Evolutionary conservation across 2,797 vertebrate genomes (phyloP).

Genomic region (Gouania willdenowi): DNA sequence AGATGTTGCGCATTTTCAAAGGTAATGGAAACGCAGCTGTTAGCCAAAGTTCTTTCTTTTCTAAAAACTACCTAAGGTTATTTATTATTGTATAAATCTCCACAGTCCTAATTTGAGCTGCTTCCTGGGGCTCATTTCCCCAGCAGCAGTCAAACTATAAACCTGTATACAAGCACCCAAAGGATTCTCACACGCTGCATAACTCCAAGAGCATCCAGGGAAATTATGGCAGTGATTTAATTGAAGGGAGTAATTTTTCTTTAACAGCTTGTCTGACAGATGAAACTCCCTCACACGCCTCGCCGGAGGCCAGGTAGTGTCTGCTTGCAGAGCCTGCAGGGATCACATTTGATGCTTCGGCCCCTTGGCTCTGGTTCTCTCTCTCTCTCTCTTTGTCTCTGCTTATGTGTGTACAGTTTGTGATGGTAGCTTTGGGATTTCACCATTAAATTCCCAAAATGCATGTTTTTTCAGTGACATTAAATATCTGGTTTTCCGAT

Average conservation of each 20-base stretch:
- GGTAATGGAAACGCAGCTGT: no score
- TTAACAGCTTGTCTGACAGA: slow-evolving; percentile 22
- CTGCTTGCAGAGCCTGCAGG: slow-evolving; percentile 9
- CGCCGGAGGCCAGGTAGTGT: slow-evolving; percentile 11
- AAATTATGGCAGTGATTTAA: slow-evolving; percentile 3
- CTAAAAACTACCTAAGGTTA: slow-evolving; percentile 32
- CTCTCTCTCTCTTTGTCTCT: slow-evolving; percentile 1
- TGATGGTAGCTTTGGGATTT: slow-evolving; percentile 34
- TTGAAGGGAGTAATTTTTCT: slow-evolving; percentile 8
- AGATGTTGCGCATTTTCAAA: no score
- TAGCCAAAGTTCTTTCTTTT: not conserved
- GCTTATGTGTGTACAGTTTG: slow-evolving; percentile 29
- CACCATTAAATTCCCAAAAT: slow-evolving; percentile 31
- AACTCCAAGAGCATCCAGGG: not conserved
- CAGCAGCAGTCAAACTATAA: slow-evolving; percentile 38
- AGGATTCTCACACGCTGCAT: slow-evolving; percentile 27
- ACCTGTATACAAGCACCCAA: slow-evolving; percentile 14
- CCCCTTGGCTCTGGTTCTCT: slow-evolving; percentile 18
- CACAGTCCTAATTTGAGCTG: slow-evolving; percentile 27
- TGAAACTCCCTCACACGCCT: slow-evolving; percentile 1
- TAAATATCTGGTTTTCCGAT: no score
- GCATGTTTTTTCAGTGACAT: slow-evolving; percentile 46
- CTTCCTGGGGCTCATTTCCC: slow-evolving; percentile 27
- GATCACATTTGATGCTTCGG: slow-evolving; percentile 16
- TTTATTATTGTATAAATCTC: slow-evolving; percentile 54